Evolutionary conservation across 2,888 invertebrate genomes (phyloP), one percentile per base, ranked within the genome.

Genomic region (Napeogenes sylphis): DNA sequence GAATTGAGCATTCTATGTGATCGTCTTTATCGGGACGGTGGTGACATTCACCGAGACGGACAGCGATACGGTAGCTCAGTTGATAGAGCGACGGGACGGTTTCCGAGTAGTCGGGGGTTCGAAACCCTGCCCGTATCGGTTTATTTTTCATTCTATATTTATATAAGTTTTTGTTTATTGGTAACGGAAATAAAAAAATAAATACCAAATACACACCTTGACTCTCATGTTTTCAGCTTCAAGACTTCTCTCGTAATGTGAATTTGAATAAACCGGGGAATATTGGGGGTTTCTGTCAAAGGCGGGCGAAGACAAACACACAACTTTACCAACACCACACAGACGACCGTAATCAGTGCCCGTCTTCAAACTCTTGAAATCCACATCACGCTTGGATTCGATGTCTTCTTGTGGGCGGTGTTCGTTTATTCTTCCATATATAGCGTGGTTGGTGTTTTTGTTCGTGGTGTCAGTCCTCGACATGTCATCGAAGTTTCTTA

Each of bases 401-500:
- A 65, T 46, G 72, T 75, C 51, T 74, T 73, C 45, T 81, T 82
- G 2, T 8, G 42, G 12, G 3, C 65, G 45, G 35, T 67, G 63
- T 2, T 75, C 70, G 58, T 87, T 87, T 12, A 89, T 89, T 70
- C 82, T 87, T 0, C 90, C 90, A 60, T 90, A 90, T n/a, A 88
- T 78, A 67, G 85, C 79, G 63, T 85, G 73, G 79, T 60, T 87
- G 82, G 46, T 30, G 10, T 89, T 87, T 14, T 90, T 89, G 58
- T 88, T 87, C 0, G 89, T 76, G 73, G 89, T 90, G 67, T 90
- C 89, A 2, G 85, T 68, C 67, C 85, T 86, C n/a, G 71, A 85
- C 71, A 74, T 87, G 74, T 86, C 92, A 70, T 84, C 91, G 70
- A 84, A 92, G 69, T 90, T 93, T 68, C 87, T 81, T 0, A 89